Percentiles rank a stretch among this genome's conserved stretches.
These are phyloP conservation scores for Drosophila meridiana DNA, from an alignment of 2,888 invertebrate genomes.

Conservation along the genomic window DNA sequence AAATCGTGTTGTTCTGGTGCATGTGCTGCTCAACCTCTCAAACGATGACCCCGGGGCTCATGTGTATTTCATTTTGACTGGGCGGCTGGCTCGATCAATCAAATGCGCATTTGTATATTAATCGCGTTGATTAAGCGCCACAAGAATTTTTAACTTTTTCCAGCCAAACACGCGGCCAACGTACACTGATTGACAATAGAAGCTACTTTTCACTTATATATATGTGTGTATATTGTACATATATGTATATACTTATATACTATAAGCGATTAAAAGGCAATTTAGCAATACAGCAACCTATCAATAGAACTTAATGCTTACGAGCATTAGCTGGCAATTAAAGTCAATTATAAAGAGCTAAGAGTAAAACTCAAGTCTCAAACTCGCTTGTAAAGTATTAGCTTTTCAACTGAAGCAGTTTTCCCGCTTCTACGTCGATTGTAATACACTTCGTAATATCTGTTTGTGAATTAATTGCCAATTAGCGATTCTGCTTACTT, in stretches of 20 bases:
- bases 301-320: slow-evolving; percentile 19
- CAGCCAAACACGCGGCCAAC: neutral
- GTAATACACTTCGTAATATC: neutral
- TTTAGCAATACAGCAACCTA: slow-evolving; percentile 8
- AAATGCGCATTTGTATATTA: slow-evolving; percentile 66
- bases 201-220: slow-evolving; percentile 23
- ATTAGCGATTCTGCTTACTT: neutral
- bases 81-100: slow-evolving; percentile 60
- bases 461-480: neutral
- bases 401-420: neutral
- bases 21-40: slow-evolving; percentile 7
- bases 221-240: neutral
- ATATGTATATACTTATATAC: neutral
- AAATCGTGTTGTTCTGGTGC: slow-evolving; percentile 48
- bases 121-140: slow-evolving; percentile 58
- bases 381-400: neutral
- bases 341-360: slow-evolving; percentile 22
- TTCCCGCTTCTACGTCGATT: neutral
- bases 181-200: slow-evolving; percentile 18
- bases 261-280: slow-evolving; percentile 23
- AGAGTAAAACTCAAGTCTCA: neutral
- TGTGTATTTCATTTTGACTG: slow-evolving; percentile 26
- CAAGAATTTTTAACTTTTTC: slow-evolving; percentile 43
- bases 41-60: slow-evolving; percentile 17
- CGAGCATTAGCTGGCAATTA: slow-evolving; percentile 31